These are phyloP conservation scores for Allophyes oxyacanthae DNA, from an alignment of 2,888 invertebrate genomes.

Conservation along the genomic window DNA sequence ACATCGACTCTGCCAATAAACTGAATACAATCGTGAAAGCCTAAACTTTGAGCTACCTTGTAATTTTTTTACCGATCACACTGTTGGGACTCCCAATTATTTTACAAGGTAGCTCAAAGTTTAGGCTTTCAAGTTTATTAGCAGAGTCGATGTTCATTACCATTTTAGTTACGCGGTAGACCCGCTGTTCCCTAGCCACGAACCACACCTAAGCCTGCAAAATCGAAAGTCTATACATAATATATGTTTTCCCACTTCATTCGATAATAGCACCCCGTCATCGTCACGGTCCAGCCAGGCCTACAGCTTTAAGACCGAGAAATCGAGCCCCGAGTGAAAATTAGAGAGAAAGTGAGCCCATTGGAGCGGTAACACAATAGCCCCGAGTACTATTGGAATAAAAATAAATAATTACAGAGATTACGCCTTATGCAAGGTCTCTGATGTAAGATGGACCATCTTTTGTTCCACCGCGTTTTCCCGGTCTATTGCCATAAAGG, in stretches of 20 bases:
- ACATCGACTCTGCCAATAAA: no score
- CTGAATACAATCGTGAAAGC: no score
- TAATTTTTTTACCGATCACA: no score
- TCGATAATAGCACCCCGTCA: constrained; percentile 10
- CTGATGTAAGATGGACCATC: not conserved
- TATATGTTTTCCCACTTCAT: not conserved
- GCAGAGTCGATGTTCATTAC: no score
- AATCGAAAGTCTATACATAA: constrained; percentile 9
- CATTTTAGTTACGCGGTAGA: no score
- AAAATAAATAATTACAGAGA: constrained; percentile 30
- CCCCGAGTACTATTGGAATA: constrained; percentile 13
- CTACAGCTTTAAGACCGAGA: constrained; percentile 46
- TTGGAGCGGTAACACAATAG: constrained; percentile 60
- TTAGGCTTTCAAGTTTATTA: no score
- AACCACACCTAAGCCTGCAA: no score
- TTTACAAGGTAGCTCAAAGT: no score
- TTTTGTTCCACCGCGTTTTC: no score
- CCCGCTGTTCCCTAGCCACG: no score
- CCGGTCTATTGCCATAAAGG: not conserved
- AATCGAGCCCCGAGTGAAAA: constrained; percentile 52
- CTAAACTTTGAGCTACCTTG: no score
- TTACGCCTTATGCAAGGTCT: constrained; percentile 27
- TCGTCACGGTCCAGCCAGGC: constrained; percentile 16
- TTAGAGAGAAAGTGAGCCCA: constrained; percentile 50
- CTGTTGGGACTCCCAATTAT: no score